Evolutionary conservation across 2,113 vertebrate species (phyloP), one percentile per base, ranked within the genome.

Genomic region (Pongo abelii): DNA sequence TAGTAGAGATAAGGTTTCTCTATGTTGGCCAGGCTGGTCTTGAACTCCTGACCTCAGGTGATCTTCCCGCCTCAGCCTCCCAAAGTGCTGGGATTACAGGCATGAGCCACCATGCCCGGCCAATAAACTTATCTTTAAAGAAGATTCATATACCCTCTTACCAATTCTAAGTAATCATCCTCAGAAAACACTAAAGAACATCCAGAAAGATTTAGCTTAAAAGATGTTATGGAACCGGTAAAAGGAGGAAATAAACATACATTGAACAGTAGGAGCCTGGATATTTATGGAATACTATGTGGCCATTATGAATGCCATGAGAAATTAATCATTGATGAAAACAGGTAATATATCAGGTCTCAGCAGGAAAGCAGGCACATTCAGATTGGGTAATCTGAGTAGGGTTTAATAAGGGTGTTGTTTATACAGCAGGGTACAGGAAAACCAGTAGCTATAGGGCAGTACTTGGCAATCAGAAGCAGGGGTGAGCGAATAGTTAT

Each of bases 291-390:
- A 91, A 77, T 61, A 91, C 38, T 55, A 79, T 10, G 43, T 75
- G 84, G 69, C 9, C 55, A 79, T 40, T 79, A 95, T 83, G 85
- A 91, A 57, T 94, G 84, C 46, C 57, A 8, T 57, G 50, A 85
- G 43, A 93, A 91, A 92, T 90, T 90, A 97, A 92, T 88, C 48
- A 91, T 23, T 94, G 77, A 95, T 43, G 38, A 91, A 79, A 43
- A 92, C 93, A 96, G 70, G 25, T 81, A 48, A 91, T 23, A 38
- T 74, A 74, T 85, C 77, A 78, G 87, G 86, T 83, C n/a, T 64
- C 43, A 55, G 79, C n/a, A 94, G 86, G 91, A 80, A 93, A 87
- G n/a, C 6, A 12, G 43, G 35, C 57, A 78, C 13, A 32, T 70
- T 59, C 61, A 75, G 83, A 93, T 5, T 84, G 50, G 79, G 83